phyloP scores from a whole-genome alignment of 2,888 invertebrate species.

The Tenthredo notha region DNA sequence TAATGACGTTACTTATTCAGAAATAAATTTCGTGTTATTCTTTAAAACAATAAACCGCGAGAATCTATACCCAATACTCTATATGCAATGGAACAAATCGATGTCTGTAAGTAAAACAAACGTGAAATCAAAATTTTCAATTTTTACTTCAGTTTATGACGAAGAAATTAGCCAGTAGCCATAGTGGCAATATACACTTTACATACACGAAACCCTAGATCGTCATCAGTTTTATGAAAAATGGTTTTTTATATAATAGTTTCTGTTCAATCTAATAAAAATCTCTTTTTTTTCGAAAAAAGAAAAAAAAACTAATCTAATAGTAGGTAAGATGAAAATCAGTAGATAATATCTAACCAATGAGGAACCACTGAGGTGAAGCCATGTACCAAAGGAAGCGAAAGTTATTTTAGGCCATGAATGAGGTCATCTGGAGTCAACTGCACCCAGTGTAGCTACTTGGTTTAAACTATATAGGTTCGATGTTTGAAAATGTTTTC shows the following conservation, averaged over 20 bases:
- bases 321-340: background rate
- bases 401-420: slow-evolving; percentile 72
- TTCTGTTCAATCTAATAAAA: too few species aligned
- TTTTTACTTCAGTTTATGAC: slow-evolving; percentile 38
- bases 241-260: too few species aligned
- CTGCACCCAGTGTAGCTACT: slow-evolving; percentile 59
- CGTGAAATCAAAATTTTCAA: background rate
- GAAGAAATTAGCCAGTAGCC: slow-evolving; percentile 53
- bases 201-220: background rate
- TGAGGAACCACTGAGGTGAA: slow-evolving; percentile 17
- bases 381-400: slow-evolving; percentile 62
- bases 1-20: background rate
- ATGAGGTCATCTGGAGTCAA: slow-evolving; percentile 73
- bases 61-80: too few species aligned
- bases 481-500: slow-evolving; percentile 35
- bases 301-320: too few species aligned
- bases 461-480: slow-evolving; percentile 6
- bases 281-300: too few species aligned
- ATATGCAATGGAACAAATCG: background rate
- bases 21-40: background rate
- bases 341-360: slow-evolving; percentile 1
- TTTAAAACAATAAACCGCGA: background rate
- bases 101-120: background rate
- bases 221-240: background rate
- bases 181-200: background rate